Conservation (phyloP, 2,113 vertebrate species). For the Takifugu flavidus region DNA sequence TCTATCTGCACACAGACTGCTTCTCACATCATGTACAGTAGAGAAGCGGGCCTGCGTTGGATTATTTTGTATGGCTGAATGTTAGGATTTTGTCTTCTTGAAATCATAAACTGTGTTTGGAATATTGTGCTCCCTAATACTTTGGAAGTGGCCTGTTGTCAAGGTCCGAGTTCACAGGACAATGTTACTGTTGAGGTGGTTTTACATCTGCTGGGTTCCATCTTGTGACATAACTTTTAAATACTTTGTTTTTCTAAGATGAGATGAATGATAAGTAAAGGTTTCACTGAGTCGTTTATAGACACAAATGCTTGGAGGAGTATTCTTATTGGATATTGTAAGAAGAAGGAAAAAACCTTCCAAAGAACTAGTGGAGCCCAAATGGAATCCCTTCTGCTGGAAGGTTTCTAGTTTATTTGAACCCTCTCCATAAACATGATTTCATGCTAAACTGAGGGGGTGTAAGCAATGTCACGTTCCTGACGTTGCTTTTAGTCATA, state of each 20-base stretch:
- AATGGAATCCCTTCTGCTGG: constrained; percentile 70
- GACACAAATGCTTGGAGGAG: constrained; percentile 51
- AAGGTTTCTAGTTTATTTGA: constrained; percentile 69
- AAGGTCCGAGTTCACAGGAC: constrained; percentile 65
- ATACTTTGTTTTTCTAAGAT: constrained; percentile 65
- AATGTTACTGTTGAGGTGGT: constrained; percentile 78
- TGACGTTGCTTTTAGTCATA: constrained; percentile 72
- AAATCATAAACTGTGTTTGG: constrained; percentile 72
- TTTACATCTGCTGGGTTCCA: constrained; percentile 81
- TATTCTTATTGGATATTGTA: constrained; percentile 65
- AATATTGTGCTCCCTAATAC: constrained; percentile 69
- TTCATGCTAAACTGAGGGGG: constrained; percentile 61
- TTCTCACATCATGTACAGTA: constrained; percentile 48
- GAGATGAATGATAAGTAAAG: constrained; percentile 49
- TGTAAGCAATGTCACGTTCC: constrained; percentile 60
- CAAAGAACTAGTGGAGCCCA: constrained; percentile 74
- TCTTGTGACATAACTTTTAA: constrained; percentile 72
- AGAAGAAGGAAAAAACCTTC: constrained; percentile 47
- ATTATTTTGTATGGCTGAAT: constrained; percentile 72
- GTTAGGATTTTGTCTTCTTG: constrained; percentile 67
- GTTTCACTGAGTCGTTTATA: constrained; percentile 56
- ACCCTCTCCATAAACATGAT: constrained; percentile 64
- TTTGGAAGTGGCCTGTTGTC: constrained; percentile 71
- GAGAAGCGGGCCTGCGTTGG: constrained; percentile 55
- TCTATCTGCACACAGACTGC: constrained; percentile 61